A percentile compares a stretch with the other conserved stretches of the same genome.
Conservation (phyloP, 2,888 invertebrate genomes). For the Conus canariensis region DNA sequence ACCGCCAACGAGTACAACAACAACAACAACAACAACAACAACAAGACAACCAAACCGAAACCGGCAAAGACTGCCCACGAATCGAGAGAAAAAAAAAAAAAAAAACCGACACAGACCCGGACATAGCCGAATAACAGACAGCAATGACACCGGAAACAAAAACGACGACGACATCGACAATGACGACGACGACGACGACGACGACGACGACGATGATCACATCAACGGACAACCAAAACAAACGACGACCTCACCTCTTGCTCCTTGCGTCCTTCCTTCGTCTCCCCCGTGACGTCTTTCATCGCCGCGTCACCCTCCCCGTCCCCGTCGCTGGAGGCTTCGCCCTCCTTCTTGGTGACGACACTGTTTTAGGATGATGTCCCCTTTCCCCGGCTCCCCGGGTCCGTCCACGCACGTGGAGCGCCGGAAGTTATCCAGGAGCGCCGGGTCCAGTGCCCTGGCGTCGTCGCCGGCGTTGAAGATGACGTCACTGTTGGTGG, state of each 20-base stretch:
- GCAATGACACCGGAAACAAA: too few species aligned
- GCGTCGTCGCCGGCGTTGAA: not conserved
- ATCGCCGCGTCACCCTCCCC: not conserved
- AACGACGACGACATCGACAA: too few species aligned
- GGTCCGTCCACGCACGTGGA: not conserved
- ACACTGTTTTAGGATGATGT: not conserved
- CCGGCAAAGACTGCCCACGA: too few species aligned
- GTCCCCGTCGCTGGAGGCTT: not conserved
- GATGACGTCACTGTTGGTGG: conserved; percentile 2
- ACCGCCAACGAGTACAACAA: too few species aligned
- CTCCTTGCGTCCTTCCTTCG: not conserved
- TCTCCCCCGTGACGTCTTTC: not conserved
- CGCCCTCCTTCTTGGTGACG: not conserved
- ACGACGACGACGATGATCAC: not conserved
- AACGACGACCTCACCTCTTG: not conserved
- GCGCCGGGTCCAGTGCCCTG: not conserved
- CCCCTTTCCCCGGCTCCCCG: not conserved
- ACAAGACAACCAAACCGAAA: too few species aligned
- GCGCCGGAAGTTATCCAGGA: not conserved
- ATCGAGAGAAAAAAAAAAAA: too few species aligned
- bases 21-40: too few species aligned
- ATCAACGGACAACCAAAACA: not conserved
- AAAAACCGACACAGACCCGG: not conserved
- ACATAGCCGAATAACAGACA: not conserved
- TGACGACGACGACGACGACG: too few species aligned